Conservation (phyloP, 1,140 invertebrate species). For the Lysiphlebus fabarum region DNA sequence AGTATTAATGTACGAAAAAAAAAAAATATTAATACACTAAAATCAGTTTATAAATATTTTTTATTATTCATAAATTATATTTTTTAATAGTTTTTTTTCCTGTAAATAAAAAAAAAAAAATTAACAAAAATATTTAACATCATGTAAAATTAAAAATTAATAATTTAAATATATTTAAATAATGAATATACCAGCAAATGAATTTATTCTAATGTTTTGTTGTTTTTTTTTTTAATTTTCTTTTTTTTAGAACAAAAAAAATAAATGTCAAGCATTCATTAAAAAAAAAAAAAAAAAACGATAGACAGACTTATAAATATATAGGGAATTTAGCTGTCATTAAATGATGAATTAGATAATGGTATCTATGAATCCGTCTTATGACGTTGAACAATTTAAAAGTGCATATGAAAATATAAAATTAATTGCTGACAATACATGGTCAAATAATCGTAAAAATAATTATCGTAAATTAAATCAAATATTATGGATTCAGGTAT, state of each 20-base stretch:
- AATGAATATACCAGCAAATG: not conserved
- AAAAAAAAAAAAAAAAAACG: constrained; percentile 1
- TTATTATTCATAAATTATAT: too few relatives aligned
- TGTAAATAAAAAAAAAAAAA: not conserved
- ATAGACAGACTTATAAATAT: not conserved
- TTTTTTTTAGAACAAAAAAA: constrained; percentile 2
- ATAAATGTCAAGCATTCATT: not conserved
- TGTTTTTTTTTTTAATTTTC: not conserved
- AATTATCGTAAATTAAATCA: constrained; percentile 45
- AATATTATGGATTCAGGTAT: constrained; percentile 44
- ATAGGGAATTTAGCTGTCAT: constrained; percentile 10
- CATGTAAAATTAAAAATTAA: not conserved
- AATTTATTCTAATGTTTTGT: too few relatives aligned
- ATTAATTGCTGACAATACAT: constrained; percentile 44
- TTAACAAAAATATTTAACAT: not conserved
- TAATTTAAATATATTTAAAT: constrained; percentile 6
- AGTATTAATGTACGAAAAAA: too few relatives aligned
- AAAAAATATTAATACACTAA: too few relatives aligned
- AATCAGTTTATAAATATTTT: too few relatives aligned
- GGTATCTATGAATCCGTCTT: constrained; percentile 43
- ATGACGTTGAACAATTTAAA: constrained; percentile 45
- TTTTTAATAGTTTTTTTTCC: not conserved
- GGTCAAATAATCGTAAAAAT: constrained; percentile 40
- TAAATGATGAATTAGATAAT: constrained; percentile 43
- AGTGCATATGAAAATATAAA: constrained; percentile 47